Conservation (phyloP, 2,113 vertebrate genomes). For the Manacus vitellinus region DNA sequence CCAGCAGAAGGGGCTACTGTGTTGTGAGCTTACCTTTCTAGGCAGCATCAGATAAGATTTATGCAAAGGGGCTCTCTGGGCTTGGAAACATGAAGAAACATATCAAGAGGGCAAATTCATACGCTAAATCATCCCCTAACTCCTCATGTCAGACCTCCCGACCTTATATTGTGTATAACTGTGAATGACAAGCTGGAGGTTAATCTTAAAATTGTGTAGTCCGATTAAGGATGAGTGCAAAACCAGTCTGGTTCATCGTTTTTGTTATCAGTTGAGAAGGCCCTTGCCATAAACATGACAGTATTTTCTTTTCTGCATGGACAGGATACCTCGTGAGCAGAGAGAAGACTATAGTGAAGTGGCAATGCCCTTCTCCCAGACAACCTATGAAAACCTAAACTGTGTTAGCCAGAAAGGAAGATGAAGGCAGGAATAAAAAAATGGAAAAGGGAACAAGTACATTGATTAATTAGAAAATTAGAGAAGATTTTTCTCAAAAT, state of each 20-base stretch:
- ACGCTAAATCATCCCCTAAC: background rate
- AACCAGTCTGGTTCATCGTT: background rate
- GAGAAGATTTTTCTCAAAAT: background rate
- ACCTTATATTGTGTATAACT: background rate
- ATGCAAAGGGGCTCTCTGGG: background rate
- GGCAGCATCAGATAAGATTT: background rate
- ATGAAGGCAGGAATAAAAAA: rapidly evolving
- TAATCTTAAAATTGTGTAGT: background rate
- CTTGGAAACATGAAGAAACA: background rate
- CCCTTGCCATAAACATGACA: background rate
- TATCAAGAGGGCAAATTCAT: background rate
- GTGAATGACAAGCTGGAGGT: background rate
- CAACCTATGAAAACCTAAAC: background rate
- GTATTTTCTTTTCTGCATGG: background rate
- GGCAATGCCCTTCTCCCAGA: background rate
- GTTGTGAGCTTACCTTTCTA: background rate
- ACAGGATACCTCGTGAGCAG: background rate
- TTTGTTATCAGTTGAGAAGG: background rate
- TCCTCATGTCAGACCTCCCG: background rate
- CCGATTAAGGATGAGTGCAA: background rate
- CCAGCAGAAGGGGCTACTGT: background rate
- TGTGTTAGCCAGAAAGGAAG: background rate
- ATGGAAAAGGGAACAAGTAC: background rate
- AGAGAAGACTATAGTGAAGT: background rate
- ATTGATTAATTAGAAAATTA: background rate